Base-by-base conservation (phyloP, 2,113 vertebrate species). In the Osmerus eperlanus region DNA sequence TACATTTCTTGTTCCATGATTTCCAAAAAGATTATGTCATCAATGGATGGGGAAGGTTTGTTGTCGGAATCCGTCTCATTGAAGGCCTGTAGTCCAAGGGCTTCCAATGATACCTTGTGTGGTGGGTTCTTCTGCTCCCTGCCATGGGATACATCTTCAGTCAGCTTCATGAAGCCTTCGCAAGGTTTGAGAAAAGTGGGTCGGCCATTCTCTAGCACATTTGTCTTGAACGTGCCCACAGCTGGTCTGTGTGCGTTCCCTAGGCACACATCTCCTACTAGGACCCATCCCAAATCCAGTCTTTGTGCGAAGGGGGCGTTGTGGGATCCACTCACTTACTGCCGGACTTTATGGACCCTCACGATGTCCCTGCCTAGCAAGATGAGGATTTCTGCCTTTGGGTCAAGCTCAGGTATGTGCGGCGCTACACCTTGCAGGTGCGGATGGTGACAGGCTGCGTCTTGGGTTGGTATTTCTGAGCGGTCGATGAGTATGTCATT, bases 241-340 rank as follows among this genome's bases (percentile, higher is more conserved):
- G 51, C 2, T 9, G 60, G 64, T 15, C 53, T 72, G 60, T 75
- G 65, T n/a, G 56, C 15, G 4, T 53, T 19, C 2, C 72, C 60
- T 19, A 63, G 21, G 18, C 66, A 75, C 3, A 75, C 67, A 12
- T 75, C n/a, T n/a, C n/a, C n/a, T n/a, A n/a, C 29, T 7, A 75
- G 21, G 15, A 75, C 67, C 73, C 29, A 70, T 11, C 67, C 73
- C 28, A 75, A 52, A 23, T 69, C 59, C 14, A 75, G 52, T 15
- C 54, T 55, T 51, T 56, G 51, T 16, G 52, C 52, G 15, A 54
- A 54, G 9, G 54, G 54, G 2, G 64, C 63, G 6, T 67, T n/a
- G 6, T n/a, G 16, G 1, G 72, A 19, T 8, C 64, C 65, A 52
- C 29, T 73, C 0, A 56, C 36, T 14, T 61, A 15, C 4, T 52